These are phyloP conservation scores for Proctacanthus coquilletti DNA, from an alignment of 1,140 invertebrate species.

Conservation along the genomic window DNA sequence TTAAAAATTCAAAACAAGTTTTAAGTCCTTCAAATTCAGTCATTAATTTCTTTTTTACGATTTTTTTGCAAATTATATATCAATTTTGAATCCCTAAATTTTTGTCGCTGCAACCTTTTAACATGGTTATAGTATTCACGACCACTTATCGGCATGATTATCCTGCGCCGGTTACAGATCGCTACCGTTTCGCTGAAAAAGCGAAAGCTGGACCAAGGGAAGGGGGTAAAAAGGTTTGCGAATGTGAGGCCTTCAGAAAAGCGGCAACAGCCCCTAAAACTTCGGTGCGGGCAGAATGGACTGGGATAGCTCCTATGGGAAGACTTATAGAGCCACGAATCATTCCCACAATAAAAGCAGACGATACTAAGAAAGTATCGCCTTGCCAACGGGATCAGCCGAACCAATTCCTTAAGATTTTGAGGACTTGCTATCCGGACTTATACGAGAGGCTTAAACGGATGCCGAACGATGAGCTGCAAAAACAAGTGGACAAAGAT, in stretches of 20 bases:
- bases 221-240: slow-evolving; percentile 13
- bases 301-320: slow-evolving; percentile 25
- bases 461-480: slow-evolving; percentile 32
- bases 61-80: too few relatives aligned
- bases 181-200: slow-evolving; percentile 19
- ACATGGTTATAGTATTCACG: too few relatives aligned
- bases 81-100: too few relatives aligned
- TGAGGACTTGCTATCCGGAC: slow-evolving; percentile 31
- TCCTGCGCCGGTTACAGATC: slow-evolving; percentile 16
- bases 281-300: slow-evolving; percentile 14
- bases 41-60: too few relatives aligned
- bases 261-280: neutral
- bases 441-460: slow-evolving; percentile 34
- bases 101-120: too few relatives aligned
- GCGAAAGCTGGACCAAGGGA: slow-evolving; percentile 2
- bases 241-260: slow-evolving; percentile 9
- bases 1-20: too few relatives aligned
- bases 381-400: slow-evolving; percentile 20
- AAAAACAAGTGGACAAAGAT: slow-evolving; percentile 33
- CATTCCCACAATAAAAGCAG: slow-evolving; percentile 17
- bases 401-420: slow-evolving; percentile 24
- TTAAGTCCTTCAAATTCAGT: too few relatives aligned
- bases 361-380: slow-evolving; percentile 5
- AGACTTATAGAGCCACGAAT: slow-evolving; percentile 21
- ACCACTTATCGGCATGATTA: slow-evolving; percentile 27